phyloP scores from a whole-genome alignment of 2,113 vertebrate genomes.

The Pica pica region DNA sequence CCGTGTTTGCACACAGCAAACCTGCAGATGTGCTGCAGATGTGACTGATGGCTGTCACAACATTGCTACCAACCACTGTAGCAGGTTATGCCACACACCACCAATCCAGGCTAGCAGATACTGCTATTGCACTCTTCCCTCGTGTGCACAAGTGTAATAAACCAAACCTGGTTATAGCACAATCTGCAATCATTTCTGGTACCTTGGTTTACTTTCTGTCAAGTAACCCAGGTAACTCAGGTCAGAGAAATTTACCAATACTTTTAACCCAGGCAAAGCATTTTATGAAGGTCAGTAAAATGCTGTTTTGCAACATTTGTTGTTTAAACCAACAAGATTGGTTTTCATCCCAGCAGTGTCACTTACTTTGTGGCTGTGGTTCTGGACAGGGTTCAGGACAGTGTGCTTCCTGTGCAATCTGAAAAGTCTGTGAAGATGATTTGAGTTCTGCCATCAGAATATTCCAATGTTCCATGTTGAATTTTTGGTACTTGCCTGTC shows the following conservation, averaged over 20 bases:
- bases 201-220: neutral
- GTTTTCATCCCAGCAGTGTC: neutral
- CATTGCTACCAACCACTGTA: fast-evolving
- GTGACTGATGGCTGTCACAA: neutral
- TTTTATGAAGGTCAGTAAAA: neutral
- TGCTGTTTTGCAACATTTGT: neutral
- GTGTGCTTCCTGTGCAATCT: neutral
- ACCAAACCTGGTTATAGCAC: neutral
- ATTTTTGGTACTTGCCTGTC: neutral
- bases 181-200: neutral
- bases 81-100: neutral
- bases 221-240: neutral
- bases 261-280: neutral
- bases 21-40: fast-evolving
- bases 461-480: neutral
- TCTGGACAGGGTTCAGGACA: neutral
- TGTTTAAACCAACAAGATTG: too few relatives aligned
- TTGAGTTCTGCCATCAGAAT: neutral
- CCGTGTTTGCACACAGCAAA: neutral
- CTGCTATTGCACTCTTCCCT: neutral
- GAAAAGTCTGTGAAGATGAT: neutral
- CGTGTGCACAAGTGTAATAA: neutral
- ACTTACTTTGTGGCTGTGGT: neutral
- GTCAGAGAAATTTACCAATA: neutral
- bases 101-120: neutral